Evolutionary conservation across 2,797 vertebrate genomes (phyloP), one percentile per base, ranked within the genome.

Genomic region (Leptodactylus fallax): DNA sequence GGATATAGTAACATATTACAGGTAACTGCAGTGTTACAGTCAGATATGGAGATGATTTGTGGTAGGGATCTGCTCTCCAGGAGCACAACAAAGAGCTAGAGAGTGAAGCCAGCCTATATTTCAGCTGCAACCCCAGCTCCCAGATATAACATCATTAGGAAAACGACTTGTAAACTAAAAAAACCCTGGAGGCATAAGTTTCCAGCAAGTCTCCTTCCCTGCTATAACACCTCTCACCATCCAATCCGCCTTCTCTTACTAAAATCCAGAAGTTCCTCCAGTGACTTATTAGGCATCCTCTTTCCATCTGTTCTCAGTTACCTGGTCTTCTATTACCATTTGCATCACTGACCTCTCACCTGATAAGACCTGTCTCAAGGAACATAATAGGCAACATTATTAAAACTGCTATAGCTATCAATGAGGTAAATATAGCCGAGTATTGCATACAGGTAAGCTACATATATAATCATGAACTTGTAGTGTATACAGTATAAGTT

Each of bases 291-390:
- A 80, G 56, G 36, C 9, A 17, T 60, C 27, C 53, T 60, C 14
- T 80, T 47, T 45, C 78, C 78, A 79, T 58, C 25, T 79, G 78
- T 19, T 79, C 55, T 16, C 27, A 80, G 61, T 80, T 80, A 80
- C 78, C 27, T 60, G 78, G 16, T 45, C 56, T 53, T 61, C 27
- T 45, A 16, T 80, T 36, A 55, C 55, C 7, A 27, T 58, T 80
- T 61, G 36, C 56, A 61, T 45, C 27, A 61, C 58, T 13, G 58
- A 17, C 4, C 11, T 80, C 79, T 45, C 79, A 80, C 27, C 79
- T 80, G 79, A 51, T 21, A n/a, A 49, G 10, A n/a, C 45, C 45
- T 10, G 45, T 74, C 19, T 49, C 10, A 21, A 6, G 17, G 45
- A 1, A 14, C 6, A 14, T 36, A 25, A 25, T 27, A 71, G 45